Evolutionary conservation across 2,113 vertebrate genomes (phyloP).

Genomic region (Siphamia tubifer): DNA sequence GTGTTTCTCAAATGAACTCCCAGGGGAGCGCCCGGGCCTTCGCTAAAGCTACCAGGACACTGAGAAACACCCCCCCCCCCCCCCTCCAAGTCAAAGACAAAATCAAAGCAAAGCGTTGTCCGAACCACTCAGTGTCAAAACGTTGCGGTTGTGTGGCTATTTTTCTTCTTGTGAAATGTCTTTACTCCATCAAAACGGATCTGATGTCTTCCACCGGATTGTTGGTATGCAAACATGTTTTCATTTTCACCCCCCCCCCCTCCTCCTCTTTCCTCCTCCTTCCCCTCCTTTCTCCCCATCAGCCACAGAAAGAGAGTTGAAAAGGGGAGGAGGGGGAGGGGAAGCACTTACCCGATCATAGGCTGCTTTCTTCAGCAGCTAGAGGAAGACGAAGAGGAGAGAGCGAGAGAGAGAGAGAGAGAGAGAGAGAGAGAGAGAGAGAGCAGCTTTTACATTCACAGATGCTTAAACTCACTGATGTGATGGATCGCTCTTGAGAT

Average conservation of each 20-base stretch:
- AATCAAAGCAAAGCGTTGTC: constrained; percentile 14
- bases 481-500: constrained; percentile 43
- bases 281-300: no score
- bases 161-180: neutral
- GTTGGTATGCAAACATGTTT: constrained; percentile 41
- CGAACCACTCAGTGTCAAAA: constrained; percentile 22
- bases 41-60: neutral
- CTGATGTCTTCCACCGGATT: neutral
- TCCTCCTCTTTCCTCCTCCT: no score
- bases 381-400: neutral
- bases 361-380: constrained; percentile 6
- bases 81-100: no score
- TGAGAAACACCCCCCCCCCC: neutral
- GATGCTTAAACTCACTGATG: constrained; percentile 15
- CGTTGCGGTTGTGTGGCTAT: no score
- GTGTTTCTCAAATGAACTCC: constrained; percentile 62
- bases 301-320: neutral
- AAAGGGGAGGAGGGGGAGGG: neutral
- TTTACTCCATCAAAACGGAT: neutral
- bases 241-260: no score
- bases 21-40: neutral
- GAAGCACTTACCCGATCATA: constrained; percentile 3
- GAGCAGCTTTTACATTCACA: constrained; percentile 15
- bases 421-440: neutral
- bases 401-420: neutral